Evolutionary conservation across 2,888 invertebrate genomes (phyloP), one percentile per base, ranked within the genome.

Genomic region (Pseudococcus jackbeardsleyi): DNA sequence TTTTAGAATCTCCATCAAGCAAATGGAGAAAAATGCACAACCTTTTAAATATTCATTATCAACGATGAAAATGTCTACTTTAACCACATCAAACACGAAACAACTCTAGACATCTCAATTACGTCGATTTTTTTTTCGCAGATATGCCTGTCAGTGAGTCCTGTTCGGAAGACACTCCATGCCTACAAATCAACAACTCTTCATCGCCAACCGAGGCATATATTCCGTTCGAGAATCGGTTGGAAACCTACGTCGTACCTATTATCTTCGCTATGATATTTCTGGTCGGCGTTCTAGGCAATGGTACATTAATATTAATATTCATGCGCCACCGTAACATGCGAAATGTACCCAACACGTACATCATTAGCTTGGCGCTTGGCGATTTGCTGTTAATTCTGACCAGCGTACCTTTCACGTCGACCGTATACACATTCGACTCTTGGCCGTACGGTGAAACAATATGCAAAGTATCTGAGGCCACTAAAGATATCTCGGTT

Each of bases 281-380:
- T 91, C 92, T 97, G 39, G 95, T 97, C 72, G 98, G 98, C 0
- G 95, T 97, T 0, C 93, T 97, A 5, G 98, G 98, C 84, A 98
- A 98, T 91, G 97, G 97, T 0, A 96, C 96, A 0, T 92, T 98
- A 72, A 96, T 98, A 54, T 94, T 96, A 39, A 97, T 96, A 17
- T 96, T 98, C 90, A 92, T 96, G 26, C 93, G 95, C 79, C 96
- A 98, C 91, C 94, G 96, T 91, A 95, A 95, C 90, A 96, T 98
- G 96, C 93, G 97, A 89, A 98, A 96, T 92, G 95, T 97, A 1
- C 97, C 98, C 64, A 98, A 98, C 91, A 97, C 96, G 93, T 95
- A 92, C 90, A 91, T 91, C 89, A 89, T 91, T 77, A 93, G 92
- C 89, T 91, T 94, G 89, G 93, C 93, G 0, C 90, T 93, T 8